Conservation (phyloP, 2,888 invertebrate genomes). For the Ophion obscuratus region DNA sequence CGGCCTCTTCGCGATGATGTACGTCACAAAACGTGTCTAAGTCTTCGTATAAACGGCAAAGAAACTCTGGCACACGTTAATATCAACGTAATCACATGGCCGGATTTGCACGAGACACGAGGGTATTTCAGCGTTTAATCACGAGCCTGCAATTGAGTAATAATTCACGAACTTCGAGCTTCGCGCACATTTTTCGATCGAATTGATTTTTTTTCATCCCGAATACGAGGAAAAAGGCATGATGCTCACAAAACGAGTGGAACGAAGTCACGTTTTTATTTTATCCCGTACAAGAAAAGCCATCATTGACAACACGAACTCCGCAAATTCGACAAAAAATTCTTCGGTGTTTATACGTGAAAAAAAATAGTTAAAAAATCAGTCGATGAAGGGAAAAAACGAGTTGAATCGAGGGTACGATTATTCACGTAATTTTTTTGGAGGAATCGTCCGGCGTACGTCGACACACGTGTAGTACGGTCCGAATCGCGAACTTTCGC, state of each 20-base stretch:
- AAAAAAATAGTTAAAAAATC: too few species aligned
- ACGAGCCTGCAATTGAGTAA: neutral
- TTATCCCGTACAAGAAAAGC: neutral
- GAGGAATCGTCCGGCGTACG: neutral
- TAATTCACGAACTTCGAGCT: conserved; percentile 8
- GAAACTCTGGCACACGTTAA: conserved; percentile 1
- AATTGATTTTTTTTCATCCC: neutral
- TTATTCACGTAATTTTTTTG: neutral
- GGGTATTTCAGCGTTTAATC: conserved; percentile 18
- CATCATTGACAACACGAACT: too few species aligned
- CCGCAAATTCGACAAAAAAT: too few species aligned
- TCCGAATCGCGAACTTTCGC: conserved; percentile 15
- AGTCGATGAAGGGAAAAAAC: too few species aligned
- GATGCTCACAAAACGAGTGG: neutral
- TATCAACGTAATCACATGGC: conserved; percentile 22
- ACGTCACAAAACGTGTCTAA: conserved; percentile 19
- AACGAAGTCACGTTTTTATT: neutral
- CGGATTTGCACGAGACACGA: conserved; percentile 5
- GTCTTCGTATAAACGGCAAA: neutral
- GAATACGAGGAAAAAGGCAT: neutral
- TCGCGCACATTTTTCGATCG: conserved; percentile 16
- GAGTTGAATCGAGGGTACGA: too few species aligned
- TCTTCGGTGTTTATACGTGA: too few species aligned
- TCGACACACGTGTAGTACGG: conserved; percentile 53
- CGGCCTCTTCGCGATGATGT: neutral